Base-by-base conservation (phyloP, 2,113 vertebrate genomes). In the Hippocampus zosterae region DNA sequence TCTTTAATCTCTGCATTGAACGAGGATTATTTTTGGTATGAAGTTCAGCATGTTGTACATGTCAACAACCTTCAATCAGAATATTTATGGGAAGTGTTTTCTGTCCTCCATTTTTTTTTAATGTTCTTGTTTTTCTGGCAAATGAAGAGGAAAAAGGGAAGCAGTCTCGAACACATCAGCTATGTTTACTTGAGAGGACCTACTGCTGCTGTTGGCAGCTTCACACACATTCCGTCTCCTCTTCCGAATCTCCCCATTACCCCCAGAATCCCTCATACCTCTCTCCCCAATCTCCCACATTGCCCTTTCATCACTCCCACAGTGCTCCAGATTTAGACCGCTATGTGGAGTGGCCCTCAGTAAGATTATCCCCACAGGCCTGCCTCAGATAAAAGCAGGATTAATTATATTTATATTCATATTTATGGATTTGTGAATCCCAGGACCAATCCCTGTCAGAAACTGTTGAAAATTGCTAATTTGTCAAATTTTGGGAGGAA, bases 251-350 rank as follows among this genome's bases (percentile, higher is more conserved):
- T 60, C 13, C 27, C 57, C 57, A 33, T 8, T 60, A 42, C 62
- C 37, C 23, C 21, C 21, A 21, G 21, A 52, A 53, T 10, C 21
- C 1, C 74, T 53, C 68, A 16, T 59, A 29, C 60, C 33, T 69
- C 68, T 73, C 65, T 53, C 23, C 29, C 42, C 29, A 18, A 60
- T 60, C 12, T 42, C 59, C 18, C 8, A 16, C 63, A 18, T 55
- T 13, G 41, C 16, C 69, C 67, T 18, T 52, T 18, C 55, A 5
- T 18, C 57, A 6, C 67, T 75, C 62, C 44, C 79, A 62, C 71
- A 57, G 62, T 69, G 82, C 60, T 86, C 87, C 81, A 82, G 48
- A 88, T 88, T 84, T 81, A 86, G 87, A 69, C 74, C 77, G 84
- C 80, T 78, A 84, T 86, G 86, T 62, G 55, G 76, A 74, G 69